Evolutionary conservation across 2,113 vertebrate genomes (phyloP).

Genomic region (Eonycteris spelaea): DNA sequence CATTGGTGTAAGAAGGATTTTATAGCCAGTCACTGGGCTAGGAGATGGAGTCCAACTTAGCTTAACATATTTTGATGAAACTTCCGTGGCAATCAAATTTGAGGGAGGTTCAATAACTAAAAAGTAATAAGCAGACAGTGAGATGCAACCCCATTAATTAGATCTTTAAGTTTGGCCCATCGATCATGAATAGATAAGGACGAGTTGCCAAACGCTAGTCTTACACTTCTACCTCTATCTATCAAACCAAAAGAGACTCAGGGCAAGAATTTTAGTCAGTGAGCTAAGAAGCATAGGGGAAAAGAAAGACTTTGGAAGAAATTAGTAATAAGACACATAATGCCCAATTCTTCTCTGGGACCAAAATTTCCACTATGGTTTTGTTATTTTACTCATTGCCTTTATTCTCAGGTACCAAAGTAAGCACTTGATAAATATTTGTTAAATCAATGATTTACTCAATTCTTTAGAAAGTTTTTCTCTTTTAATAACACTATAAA

Average conservation of each 20-base stretch:
- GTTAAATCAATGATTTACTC: not conserved
- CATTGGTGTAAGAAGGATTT: slow-evolving; percentile 92
- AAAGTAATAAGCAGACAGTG: slow-evolving; percentile 46
- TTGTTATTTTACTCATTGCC: not conserved
- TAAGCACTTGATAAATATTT: not conserved
- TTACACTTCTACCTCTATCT: not conserved
- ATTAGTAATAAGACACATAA: not conserved
- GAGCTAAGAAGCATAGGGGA: not conserved
- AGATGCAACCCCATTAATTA: not conserved
- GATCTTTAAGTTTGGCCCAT: not conserved
- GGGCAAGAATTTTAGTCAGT: not conserved
- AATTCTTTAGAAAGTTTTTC: not conserved
- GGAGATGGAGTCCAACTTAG: slow-evolving; percentile 90
- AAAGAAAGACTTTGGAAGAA: not conserved
- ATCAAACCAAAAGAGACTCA: not conserved
- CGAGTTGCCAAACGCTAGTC: not conserved
- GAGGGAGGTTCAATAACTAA: slow-evolving; percentile 93
- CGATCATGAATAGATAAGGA: not conserved
- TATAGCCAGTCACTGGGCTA: slow-evolving; percentile 91
- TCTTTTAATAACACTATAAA: not conserved
- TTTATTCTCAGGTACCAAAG: slow-evolving; percentile 15
- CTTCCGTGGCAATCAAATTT: slow-evolving; percentile 88
- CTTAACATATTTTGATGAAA: slow-evolving; percentile 92
- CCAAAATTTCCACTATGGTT: not conserved
- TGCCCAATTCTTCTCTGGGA: not conserved